Percentiles rank a stretch among this genome's conserved stretches.
phyloP scores from a whole-genome alignment of 2,113 vertebrate genomes.

The Marcusenius ussheri region DNA sequence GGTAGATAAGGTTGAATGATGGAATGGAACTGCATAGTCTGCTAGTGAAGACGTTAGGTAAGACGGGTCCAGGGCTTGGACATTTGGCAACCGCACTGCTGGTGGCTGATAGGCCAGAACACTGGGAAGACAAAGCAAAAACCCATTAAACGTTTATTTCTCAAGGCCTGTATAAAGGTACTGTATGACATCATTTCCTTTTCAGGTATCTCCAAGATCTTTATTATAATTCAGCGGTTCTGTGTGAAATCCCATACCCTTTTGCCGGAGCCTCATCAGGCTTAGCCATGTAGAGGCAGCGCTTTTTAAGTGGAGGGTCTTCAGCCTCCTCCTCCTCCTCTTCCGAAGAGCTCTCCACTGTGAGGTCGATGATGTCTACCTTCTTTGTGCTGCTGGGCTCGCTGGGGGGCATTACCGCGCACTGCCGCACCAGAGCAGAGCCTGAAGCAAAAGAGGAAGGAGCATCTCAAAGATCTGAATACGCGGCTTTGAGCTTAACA shows the following conservation, averaged over 20 bases:
- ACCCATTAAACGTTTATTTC: neutral
- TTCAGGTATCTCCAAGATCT: neutral
- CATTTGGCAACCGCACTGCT: constrained; percentile 71
- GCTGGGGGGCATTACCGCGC: constrained; percentile 50
- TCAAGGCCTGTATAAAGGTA: neutral
- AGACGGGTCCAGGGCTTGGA: constrained; percentile 71
- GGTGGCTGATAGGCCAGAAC: constrained; percentile 88
- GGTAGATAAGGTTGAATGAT: constrained; percentile 74
- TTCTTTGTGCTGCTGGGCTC: constrained; percentile 74
- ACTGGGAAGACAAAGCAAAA: constrained; percentile 48
- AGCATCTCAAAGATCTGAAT: neutral
- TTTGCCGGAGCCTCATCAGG: constrained; percentile 73
- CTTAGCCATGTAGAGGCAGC: constrained; percentile 79
- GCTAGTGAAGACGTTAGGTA: constrained; percentile 76
- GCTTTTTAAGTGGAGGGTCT: constrained; percentile 73
- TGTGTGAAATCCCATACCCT: constrained; percentile 63
- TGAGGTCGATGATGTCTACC: constrained; percentile 88
- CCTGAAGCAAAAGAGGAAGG: constrained; percentile 41
- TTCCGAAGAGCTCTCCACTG: constrained; percentile 83
- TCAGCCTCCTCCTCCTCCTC: constrained; percentile 65
- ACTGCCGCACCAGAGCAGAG: constrained; percentile 64
- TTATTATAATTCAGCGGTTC: neutral
- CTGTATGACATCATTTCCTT: neutral
- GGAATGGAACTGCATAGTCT: constrained; percentile 87
- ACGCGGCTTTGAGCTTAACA: neutral